These are phyloP conservation scores for Drosophila willistoni DNA, from an alignment of 1,140 invertebrate genomes.

Conservation along the genomic window DNA sequence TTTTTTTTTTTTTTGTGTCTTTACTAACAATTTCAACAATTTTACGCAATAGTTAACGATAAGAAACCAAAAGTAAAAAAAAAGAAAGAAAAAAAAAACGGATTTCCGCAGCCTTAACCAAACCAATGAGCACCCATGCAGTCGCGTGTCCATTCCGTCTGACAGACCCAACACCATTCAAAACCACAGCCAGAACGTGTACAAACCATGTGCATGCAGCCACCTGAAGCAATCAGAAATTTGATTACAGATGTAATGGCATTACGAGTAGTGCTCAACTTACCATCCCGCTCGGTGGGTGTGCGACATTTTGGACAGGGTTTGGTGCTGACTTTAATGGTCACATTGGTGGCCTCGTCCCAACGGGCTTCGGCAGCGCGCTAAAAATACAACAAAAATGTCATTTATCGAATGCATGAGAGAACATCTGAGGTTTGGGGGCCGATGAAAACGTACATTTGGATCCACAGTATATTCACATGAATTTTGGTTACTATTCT, in stretches of 20 bases:
- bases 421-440: too few species aligned
- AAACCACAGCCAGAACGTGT: conserved; percentile 88
- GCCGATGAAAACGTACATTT: conserved; percentile 77
- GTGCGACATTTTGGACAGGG: conserved; percentile 94
- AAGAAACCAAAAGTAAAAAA: conserved; percentile 32
- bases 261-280: conserved; percentile 25
- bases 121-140: conserved; percentile 96
- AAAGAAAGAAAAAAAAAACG: conserved; percentile 24
- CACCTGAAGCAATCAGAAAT: conserved; percentile 85
- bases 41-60: conserved; percentile 46
- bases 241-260: background rate
- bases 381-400: conserved; percentile 43
- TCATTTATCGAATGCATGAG: background rate
- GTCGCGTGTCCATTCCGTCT: conserved; percentile 91
- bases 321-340: conserved; percentile 92
- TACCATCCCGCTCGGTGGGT: conserved; percentile 93
- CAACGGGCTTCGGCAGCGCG: conserved; percentile 87
- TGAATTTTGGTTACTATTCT: conserved; percentile 60
- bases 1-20: conserved; percentile 29
- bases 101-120: conserved; percentile 84
- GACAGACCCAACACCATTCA: conserved; percentile 96
- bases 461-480: conserved; percentile 87
- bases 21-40: conserved; percentile 43
- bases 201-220: conserved; percentile 94
- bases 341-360: conserved; percentile 90